Base-by-base conservation (phyloP, 2,113 vertebrate genomes). In the Melanotaenia duboulayi region DNA sequence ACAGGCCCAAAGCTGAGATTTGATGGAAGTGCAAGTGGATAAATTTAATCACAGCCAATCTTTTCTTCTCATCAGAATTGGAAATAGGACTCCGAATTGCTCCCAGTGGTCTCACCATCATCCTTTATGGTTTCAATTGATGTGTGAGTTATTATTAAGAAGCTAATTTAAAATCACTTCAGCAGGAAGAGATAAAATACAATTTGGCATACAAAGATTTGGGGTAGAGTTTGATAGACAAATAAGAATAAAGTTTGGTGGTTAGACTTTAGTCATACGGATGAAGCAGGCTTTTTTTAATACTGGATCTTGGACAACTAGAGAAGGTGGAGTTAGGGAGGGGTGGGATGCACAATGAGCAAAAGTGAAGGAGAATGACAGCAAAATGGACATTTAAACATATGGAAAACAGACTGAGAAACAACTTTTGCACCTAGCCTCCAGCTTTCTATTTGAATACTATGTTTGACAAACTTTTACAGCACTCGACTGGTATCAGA, bases 31-130 rank as follows among this genome's bases (percentile, higher is more conserved):
- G 35, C 39, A 48, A 65, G 52, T 49, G 37, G 5, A 28, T 35
- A 61, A 11, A 11, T 54, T 39, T 37, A 59, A 65, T 65, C 65
- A 9, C 52, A 58, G 66, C 66, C 37, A 6, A 3, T 28, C 32
- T 42, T 56, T 69, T 24, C 24, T 0, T 17, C 24, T 14, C 12
- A 3, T 63, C 55, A 19, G 13, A 54, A 35, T 60, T 25, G 44
- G 46, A 44, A 24, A 52, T 59, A 16, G 63, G 51, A 50, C 28
- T 35, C 0, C 6, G 46, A 24, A 40, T 55, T 61, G 11, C 32
- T 39, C 51, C 59, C 14, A 19, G 50, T 11, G 50, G 74, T 57
- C 35, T 40, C 20, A 39, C 49, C 22, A 49, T 69, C 51, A 12
- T 13, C 32, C 50, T 50, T 46, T 2, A 39, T 42, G 51, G 42